Percentiles rank a stretch among this genome's conserved stretches.
phyloP scores from a whole-genome alignment of 2,888 invertebrate genomes.

The Agonopterix subpropinquella region DNA sequence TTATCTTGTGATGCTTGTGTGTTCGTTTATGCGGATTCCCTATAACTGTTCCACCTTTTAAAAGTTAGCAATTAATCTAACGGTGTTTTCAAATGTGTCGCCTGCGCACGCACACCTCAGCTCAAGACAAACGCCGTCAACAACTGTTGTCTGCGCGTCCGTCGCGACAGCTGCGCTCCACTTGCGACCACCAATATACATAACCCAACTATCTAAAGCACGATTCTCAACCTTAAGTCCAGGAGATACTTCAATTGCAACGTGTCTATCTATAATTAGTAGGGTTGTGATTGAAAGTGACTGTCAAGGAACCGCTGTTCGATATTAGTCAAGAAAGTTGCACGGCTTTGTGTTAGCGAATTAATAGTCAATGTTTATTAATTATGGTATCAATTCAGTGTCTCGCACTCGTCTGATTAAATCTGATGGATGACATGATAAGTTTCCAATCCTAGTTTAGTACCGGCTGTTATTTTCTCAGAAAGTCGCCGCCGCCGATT shows the following conservation, averaged over 20 bases:
- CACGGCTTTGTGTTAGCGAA: conserved; percentile 45
- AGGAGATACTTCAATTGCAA: conserved; percentile 20
- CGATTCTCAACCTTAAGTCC: conserved; percentile 30
- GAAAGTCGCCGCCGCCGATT: too few relatives aligned
- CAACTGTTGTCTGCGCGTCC: conserved; percentile 71
- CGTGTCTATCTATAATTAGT: conserved; percentile 18
- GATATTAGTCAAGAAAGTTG: conserved; percentile 55
- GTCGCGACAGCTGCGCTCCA: conserved; percentile 69
- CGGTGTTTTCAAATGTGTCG: conserved; percentile 33
- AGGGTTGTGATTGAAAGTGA: conserved; percentile 47
- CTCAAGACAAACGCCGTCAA: conserved; percentile 55
- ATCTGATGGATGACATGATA: conserved; percentile 3
- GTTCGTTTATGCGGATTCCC: too few relatives aligned
- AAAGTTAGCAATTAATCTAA: conserved; percentile 47
- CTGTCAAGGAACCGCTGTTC: conserved; percentile 53
- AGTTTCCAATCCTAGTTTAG: conserved; percentile 1
- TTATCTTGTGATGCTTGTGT: too few relatives aligned
- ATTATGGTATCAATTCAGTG: conserved; percentile 33
- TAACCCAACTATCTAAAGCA: conserved; percentile 11
- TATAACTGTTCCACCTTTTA: too few relatives aligned
- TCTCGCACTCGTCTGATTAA: conserved; percentile 3
- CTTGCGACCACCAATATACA: conserved; percentile 31
- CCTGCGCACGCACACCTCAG: conserved; percentile 40
- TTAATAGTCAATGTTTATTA: conserved; percentile 45
- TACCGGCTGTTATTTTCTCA: conserved; percentile 1